These are phyloP conservation scores for Apis dorsata DNA, from an alignment of 1,140 invertebrate genomes.

Conservation along the genomic window DNA sequence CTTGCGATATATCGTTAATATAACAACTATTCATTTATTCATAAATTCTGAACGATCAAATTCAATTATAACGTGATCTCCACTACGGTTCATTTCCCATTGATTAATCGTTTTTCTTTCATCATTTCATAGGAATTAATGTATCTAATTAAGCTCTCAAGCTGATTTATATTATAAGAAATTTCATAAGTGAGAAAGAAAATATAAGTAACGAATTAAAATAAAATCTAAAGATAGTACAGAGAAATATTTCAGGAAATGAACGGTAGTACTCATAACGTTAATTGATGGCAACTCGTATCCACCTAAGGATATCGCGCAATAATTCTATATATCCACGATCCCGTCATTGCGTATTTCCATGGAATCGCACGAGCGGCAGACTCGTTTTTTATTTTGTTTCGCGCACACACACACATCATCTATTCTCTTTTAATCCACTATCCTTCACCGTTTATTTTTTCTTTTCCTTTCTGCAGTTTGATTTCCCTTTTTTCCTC, in stretches of 20 bases:
- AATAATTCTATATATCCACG: slow-evolving; percentile 56
- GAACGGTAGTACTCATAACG: slow-evolving; percentile 72
- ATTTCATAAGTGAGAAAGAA: slow-evolving; percentile 20
- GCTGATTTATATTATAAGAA: not conserved
- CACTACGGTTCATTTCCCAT: slow-evolving; percentile 73
- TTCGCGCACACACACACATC: slow-evolving; percentile 31
- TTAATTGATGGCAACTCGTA: slow-evolving; percentile 72
- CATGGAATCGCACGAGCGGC: slow-evolving; percentile 61
- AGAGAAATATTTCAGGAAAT: slow-evolving; percentile 62
- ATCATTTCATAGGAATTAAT: not conserved
- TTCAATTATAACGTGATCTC: slow-evolving; percentile 79
- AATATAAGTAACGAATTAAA: slow-evolving; percentile 10
- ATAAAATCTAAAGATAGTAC: not conserved
- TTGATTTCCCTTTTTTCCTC: not conserved
- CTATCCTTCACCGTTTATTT: slow-evolving; percentile 22
- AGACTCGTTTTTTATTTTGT: slow-evolving; percentile 37
- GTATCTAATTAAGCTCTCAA: slow-evolving; percentile 10
- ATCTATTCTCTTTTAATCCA: slow-evolving; percentile 21
- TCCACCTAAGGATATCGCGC: slow-evolving; percentile 66
- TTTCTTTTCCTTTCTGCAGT: not conserved
- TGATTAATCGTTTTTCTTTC: slow-evolving; percentile 23
- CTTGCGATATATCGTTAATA: slow-evolving; percentile 76
- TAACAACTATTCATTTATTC: slow-evolving; percentile 79
- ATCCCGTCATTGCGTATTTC: slow-evolving; percentile 52
- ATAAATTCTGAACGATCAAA: slow-evolving; percentile 81